Base-by-base conservation (phyloP, 30 jellyfish, hydroid and myxozoan species). In the Aurelia coerulea region DNA sequence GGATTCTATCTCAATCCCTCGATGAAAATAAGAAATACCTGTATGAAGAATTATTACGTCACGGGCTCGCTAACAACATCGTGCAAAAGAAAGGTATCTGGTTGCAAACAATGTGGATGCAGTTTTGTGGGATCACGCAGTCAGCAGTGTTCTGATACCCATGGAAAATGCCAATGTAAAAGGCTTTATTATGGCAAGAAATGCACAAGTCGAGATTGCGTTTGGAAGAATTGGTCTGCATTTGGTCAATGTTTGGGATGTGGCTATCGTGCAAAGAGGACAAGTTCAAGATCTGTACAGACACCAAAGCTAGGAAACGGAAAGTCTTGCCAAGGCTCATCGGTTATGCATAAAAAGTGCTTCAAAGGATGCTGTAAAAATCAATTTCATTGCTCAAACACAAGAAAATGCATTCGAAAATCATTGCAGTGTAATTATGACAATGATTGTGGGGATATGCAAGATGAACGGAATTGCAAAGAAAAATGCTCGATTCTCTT, bases 381-480 rank as follows among this genome's bases (percentile, higher is more conserved):
- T 33, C 73, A 80, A 56, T 65, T 80, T 33, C 82, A 80, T 49
- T 80, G 90, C 73, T 18, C 79, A 0, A 65, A 32, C 35, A 42
- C 63, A 13, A 64, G 59, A 49, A 73, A 66, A 18, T 84, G 93
- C 67, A 73, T 84, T 19, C 88, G n/a, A 17, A 10, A 9, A 17
- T 14, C 64, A 5, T 31, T 14, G 46, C 39, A 19, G 54, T 84
- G 93, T 62, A 73, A 84, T 35, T 84, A 66, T 50, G 80, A 59
- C 66, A 84, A 73, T 60, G 73, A 84, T 62, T 84, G 93, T 62
- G 88, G 93, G 0, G 93, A 84, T 63, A 41, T 64, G 17, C 74
- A 52, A 16, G 93, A 84, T 29, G 93, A 84, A 37, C 51, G 41
- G 19, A 8, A 17, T 18, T 80, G 90, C 52, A 66, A 41, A 8